Evolutionary conservation across 2,888 invertebrate genomes (phyloP), one percentile per base, ranked within the genome.

Genomic region (Agrochola lota): DNA sequence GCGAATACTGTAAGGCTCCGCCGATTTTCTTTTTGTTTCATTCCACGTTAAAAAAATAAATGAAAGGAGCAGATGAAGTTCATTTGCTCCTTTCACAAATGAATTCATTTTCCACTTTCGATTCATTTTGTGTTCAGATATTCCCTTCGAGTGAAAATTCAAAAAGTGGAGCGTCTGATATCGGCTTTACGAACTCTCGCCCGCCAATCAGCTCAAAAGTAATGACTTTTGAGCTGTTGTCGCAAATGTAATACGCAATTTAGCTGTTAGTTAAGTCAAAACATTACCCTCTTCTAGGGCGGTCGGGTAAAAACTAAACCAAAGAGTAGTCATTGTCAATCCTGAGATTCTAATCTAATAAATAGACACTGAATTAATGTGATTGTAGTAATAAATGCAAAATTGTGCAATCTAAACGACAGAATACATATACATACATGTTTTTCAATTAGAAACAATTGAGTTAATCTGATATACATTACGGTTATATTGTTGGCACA

Each of bases 401-500:
- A 64, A 59, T 52, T 83, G 69, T 80, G 78, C 49, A 52, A 80
- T 69, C 63, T 59, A 63, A 23, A 63, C 43, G 8, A 26, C 49
- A 40, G 12, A 49, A 43, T 77, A 77, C 5, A 67, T 11, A 49
- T 23, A 40, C 20, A 23, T 80, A 46, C 23, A 57, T 26, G n/a
- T 0, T 46, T 35, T 76, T 59, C 2, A 26, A 40, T 43, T 40
- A 49, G 8, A 78, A 57, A 23, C 4, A 23, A 30, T 20, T 66
- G 63, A 11, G 26, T 66, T n/a, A 23, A 70, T 80, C 17, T 35
- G 26, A n/a, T 35, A 49, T 83, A 52, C 15, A 17, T 40, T 35
- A 68, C 1, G 15, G 30, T 52, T 64, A 64, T 52, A 78, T 80
- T 3, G 43, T 80, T 80, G 80, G 84, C 84, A 80, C 84, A 46